Evolutionary conservation across 2,888 invertebrate species (phyloP), one percentile per base, ranked within the genome.

Genomic region (Netelia fuscicornis): DNA sequence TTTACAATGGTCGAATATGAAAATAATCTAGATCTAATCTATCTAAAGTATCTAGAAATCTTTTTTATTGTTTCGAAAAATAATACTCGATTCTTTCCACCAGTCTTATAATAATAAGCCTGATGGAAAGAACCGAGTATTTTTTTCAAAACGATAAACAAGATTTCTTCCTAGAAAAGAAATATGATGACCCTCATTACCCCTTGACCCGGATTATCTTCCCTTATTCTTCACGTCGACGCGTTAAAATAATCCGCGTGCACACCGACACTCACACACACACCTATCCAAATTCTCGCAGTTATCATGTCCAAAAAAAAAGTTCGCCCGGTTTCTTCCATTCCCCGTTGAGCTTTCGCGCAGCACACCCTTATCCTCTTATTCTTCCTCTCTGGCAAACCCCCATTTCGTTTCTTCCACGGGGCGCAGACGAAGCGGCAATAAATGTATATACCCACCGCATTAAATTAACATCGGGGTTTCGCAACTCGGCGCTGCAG

Each of bases 381-480:
- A 64, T 52, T 65, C 65, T 76, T 52, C 65, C 65, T 10, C 56
- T 23, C 60, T 20, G 52, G 56, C 56, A 56, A 20, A 23, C 11
- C 17, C 58, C 77, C 60, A 11, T n/a, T 6, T 48, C 44, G 72
- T 52, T 48, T 70, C 58, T 70, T 30, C 62, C 60, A n/a, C 68
- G 23, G 48, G 81, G 68, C 25, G 23, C 44, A 79, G 54, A 75
- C 71, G 68, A 60, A 78, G 67, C 74, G 71, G 67, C 78, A 78
- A 85, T 62, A 25, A 13, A 62, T 62, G 23, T 37, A 42, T 76
- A 64, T 65, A 67, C 67, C 70, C 13, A 68, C 78, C 64, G 84
- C 86, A 87, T 85, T 83, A 87, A 83, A 82, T 85, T 87, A 87
- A 85, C 85, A 85, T 85, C 77, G 79, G 74, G 37, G 86, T 86